Evolutionary conservation across 2,888 invertebrate genomes (phyloP).

Genomic region (Oscheius sp.): DNA sequence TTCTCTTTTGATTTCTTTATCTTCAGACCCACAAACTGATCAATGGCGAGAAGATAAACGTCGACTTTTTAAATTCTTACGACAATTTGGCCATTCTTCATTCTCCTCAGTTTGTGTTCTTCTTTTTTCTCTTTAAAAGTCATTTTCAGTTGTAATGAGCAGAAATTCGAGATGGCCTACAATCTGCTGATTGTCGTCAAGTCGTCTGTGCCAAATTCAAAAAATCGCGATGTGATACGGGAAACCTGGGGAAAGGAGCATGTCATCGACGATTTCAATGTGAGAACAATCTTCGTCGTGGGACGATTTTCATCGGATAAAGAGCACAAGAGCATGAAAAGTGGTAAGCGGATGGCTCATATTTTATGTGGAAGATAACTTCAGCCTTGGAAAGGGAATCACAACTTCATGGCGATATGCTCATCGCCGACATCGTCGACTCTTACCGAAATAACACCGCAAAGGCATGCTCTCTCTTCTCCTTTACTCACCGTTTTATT

Average conservation of each 20-base stretch:
- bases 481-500: conserved; percentile 31
- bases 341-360: too few species aligned
- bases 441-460: conserved; percentile 65
- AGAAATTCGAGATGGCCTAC: conserved; percentile 21
- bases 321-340: conserved; percentile 34
- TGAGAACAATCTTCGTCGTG: conserved; percentile 35
- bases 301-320: conserved; percentile 29
- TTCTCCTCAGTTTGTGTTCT: conserved; percentile 8
- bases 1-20: not conserved
- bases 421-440: conserved; percentile 59
- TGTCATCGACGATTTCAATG: conserved; percentile 31
- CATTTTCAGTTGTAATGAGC: conserved; percentile 17
- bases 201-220: conserved; percentile 19
- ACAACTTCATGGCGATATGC: conserved; percentile 50
- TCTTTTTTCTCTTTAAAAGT: not conserved
- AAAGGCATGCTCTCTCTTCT: conserved; percentile 48
- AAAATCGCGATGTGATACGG: conserved; percentile 34
- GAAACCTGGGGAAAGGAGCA: conserved; percentile 35
- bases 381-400: conserved; percentile 44
- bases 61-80: not conserved
- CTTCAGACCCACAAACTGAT: conserved; percentile 24
- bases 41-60: not conserved
- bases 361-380: too few species aligned
- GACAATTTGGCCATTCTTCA: conserved; percentile 8
- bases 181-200: conserved; percentile 32